These are phyloP conservation scores for Bovichtus diacanthus DNA, from an alignment of 2,797 vertebrate species.

Conservation along the genomic window DNA sequence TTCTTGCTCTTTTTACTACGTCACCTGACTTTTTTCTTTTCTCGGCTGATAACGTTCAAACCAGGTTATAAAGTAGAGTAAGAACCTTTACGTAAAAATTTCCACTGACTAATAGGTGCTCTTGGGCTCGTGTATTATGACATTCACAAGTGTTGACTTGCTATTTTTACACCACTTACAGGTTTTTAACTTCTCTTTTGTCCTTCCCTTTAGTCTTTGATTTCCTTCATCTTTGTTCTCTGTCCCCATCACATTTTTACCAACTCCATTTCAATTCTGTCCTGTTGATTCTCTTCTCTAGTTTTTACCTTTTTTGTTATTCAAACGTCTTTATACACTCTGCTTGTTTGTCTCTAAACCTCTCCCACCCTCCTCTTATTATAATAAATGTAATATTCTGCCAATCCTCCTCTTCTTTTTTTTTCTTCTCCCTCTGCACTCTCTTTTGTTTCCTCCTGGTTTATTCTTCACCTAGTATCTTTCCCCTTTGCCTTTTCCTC, in stretches of 20 bases:
- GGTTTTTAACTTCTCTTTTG: not conserved
- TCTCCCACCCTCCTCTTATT: conserved; percentile 13
- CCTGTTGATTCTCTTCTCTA: conserved; percentile 9
- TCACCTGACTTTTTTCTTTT: no score
- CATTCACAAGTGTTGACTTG: not conserved
- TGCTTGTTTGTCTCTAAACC: conserved; percentile 23
- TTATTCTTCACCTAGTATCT: conserved; percentile 45
- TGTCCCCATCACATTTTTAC: not conserved
- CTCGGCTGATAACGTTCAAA: no score
- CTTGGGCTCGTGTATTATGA: not conserved
- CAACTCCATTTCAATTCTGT: not conserved
- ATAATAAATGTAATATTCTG: conserved; percentile 30
- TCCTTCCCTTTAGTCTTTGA: not conserved
- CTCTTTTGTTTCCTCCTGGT: conserved; percentile 44
- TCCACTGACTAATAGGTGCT: not conserved
- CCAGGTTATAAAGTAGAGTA: no score
- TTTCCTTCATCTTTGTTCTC: not conserved
- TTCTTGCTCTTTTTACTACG: no score
- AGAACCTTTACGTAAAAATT: not conserved
- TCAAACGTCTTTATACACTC: conserved; percentile 6
- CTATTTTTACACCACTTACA: not conserved
- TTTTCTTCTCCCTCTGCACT: conserved; percentile 6
- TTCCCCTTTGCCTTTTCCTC: conserved; percentile 33
- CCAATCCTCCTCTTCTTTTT: conserved; percentile 13
- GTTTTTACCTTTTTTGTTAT: conserved; percentile 32